Base-by-base conservation (phyloP, 2,888 invertebrate species). In the Drosophila aldrichi region DNA sequence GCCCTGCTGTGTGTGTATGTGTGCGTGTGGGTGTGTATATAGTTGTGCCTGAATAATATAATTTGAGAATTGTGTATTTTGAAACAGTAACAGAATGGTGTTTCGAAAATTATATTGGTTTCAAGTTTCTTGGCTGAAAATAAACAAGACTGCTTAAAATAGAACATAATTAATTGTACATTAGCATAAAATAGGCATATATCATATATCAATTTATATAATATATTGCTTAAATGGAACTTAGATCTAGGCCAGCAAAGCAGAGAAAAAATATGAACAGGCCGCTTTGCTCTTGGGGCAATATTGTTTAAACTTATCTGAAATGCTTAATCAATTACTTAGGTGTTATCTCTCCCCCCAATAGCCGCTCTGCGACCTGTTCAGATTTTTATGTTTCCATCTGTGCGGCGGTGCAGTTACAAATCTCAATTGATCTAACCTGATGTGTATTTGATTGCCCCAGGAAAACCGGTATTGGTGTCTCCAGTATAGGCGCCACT, bases 381-480 rank as follows among this genome's bases (percentile, higher is more conserved):
- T 88, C 90, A 81, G 86, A 81, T 79, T 84, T 84, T 84, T 20
- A 20, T 81, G 81, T 86, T 70, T 43, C 43, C 61, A 65, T 80
- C 78, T 71, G 63, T 61, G 52, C 58, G 54, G 51, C 51, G 67
- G 41, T 52, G 55, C 55, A 62, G 44, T 65, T 58, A 57, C 63
- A 62, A 70, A 73, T 81, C 80, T 66, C 70, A 74, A 65, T 63
- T 76, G 80, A 77, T 81, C 92, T 92, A 92, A 92, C 92, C 92
- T 92, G 89, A 65, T 76, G 79, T 81, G 84, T 90, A 89, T 81
- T 82, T 88, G 81, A 72, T 58, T 82, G 76, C 89, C 90, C 88
- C 91, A 92, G 92, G 90, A 92, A 91, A 91, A 91, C 92, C 92
- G 87, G 90, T 79, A 79, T 74, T 62, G 38, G 74, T 69, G 34